Evolutionary conservation across 2,113 vertebrate genomes (phyloP), one percentile per base, ranked within the genome.

Genomic region (Megaleporinus macrocephalus): DNA sequence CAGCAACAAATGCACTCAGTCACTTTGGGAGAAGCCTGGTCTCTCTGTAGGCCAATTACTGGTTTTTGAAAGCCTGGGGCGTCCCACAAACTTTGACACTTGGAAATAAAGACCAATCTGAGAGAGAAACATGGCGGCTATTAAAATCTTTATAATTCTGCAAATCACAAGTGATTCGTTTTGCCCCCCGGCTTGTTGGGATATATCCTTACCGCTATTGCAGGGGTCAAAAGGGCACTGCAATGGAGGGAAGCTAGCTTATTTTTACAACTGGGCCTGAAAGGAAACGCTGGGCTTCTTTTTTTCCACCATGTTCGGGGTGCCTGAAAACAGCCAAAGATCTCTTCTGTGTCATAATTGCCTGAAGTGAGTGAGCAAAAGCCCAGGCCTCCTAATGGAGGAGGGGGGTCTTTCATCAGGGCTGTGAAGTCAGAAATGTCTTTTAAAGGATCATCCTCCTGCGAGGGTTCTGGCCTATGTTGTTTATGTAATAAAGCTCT

Each of bases 41-140:
- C 90, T 93, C 94, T 95, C 93, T 90, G 91, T 93, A 93, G 94
- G 93, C 94, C 94, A 95, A 95, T 95, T 95, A 95, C 90, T 92
- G 92, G 83, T 89, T 93, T 92, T 91, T 91, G 91, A 91, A 93
- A 92, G 93, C 94, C 94, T 80, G 84, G 82, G 93, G 94, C 92
- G 47, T 78, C 89, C 86, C 80, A 92, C 88, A 94, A 95, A 94
- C 94, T 94, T 93, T 94, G 93, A 94, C 94, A 93, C 93, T 92
- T 93, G 89, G 90, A 95, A 93, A 95, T 94, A 94, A 94, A 94
- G 91, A 92, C 89, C 91, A 93, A 94, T 94, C 93, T 93, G 88
- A 91, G 89, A 88, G 90, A 91, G 90, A 92, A 94, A 93, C 92
- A 92, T 85, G 89, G 91, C 88, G 86, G 91, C 93, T 94, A 95